phyloP scores from a whole-genome alignment of 2,888 invertebrate species.

The Trichopoda pennipes region DNA sequence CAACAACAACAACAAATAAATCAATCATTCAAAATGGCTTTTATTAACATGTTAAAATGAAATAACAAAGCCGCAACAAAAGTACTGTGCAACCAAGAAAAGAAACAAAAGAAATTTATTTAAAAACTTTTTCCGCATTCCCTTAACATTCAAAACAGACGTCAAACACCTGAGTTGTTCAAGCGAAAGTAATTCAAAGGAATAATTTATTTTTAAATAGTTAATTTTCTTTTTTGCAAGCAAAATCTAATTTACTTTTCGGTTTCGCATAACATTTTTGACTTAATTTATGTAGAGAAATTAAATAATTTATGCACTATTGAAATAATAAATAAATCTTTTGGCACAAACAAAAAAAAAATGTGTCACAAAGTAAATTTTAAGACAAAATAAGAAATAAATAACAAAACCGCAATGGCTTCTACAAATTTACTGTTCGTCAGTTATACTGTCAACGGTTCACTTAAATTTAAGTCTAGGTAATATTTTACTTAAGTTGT shows the following conservation, averaged over 20 bases:
- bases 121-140: background rate
- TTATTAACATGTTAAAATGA: no score
- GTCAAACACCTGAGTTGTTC: background rate
- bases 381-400: background rate
- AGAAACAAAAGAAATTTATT: background rate
- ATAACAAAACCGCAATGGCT: background rate
- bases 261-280: background rate
- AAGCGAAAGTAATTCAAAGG: background rate
- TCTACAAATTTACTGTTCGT: background rate
- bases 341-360: slow-evolving; percentile 24
- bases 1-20: background rate
- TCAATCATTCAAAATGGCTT: no score
- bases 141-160: background rate
- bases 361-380: slow-evolving; percentile 23
- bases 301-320: slow-evolving; percentile 43
- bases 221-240: background rate
- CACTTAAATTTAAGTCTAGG: no score
- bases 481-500: no score
- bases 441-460: no score
- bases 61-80: background rate
- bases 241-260: background rate
- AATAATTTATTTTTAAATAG: no score
- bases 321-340: slow-evolving; percentile 27
- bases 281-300: slow-evolving; percentile 9
- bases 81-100: background rate